Conservation (phyloP, 2,888 invertebrate species). For the Apomyelois bistriatella region DNA sequence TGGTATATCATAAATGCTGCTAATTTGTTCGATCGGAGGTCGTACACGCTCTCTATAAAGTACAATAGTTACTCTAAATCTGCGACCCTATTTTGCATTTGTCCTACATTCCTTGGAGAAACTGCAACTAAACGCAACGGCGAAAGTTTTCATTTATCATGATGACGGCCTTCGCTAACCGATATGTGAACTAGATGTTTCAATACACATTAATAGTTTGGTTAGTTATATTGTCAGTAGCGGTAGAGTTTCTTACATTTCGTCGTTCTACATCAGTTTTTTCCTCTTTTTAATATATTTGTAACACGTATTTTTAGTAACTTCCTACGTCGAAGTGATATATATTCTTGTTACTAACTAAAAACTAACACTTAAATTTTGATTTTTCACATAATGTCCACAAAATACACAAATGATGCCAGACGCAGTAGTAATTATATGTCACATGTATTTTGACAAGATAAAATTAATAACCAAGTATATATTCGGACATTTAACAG, state of each 20-base stretch:
- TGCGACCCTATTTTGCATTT: constrained; percentile 14
- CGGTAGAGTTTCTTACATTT: background rate
- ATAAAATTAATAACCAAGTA: too few species aligned
- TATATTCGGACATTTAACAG: too few species aligned
- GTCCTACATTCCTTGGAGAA: constrained; percentile 13
- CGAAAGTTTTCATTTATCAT: constrained; percentile 12
- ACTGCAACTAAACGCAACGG: constrained; percentile 8
- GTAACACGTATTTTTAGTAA: too few species aligned
- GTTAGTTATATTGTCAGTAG: background rate
- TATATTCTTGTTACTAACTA: too few species aligned
- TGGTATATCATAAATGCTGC: too few species aligned
- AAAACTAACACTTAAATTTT: too few species aligned
- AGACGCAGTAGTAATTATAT: too few species aligned
- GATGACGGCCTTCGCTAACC: background rate
- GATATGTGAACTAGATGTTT: background rate
- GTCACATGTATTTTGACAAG: too few species aligned
- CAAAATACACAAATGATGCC: too few species aligned
- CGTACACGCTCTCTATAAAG: background rate
- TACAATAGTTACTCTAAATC: background rate
- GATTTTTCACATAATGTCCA: too few species aligned
- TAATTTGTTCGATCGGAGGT: background rate
- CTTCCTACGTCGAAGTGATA: too few species aligned
- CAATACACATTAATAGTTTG: background rate
- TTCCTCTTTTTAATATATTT: too few species aligned
- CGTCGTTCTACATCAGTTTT: background rate